phyloP scores from a whole-genome alignment of 2,888 invertebrate species.

The Chloromyia formosa region DNA sequence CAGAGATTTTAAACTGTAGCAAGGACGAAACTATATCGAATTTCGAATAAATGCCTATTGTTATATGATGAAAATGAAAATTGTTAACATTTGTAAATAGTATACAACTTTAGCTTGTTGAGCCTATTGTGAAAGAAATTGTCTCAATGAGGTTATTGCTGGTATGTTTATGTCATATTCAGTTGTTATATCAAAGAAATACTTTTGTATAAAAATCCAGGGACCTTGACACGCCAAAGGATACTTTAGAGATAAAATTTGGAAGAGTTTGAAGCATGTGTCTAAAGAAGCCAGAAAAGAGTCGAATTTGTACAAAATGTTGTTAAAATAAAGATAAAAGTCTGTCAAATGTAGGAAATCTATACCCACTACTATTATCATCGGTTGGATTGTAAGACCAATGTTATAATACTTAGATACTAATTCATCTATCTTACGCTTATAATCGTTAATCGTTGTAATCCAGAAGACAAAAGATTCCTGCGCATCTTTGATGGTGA shows the following conservation, averaged over 20 bases:
- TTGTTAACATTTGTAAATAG: too few species aligned
- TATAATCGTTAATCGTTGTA: conserved; percentile 47
- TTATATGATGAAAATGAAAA: too few species aligned
- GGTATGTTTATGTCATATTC: conserved; percentile 19
- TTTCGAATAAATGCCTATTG: too few species aligned
- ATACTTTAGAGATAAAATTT: conserved; percentile 35
- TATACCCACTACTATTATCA: conserved; percentile 49
- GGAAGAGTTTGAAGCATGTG: conserved; percentile 41
- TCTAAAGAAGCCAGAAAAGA: conserved; percentile 39
- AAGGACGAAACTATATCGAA: too few species aligned
- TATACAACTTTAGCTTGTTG: too few species aligned
- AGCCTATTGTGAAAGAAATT: neutral
- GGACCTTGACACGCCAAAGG: conserved; percentile 12
- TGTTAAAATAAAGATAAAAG: conserved; percentile 50
- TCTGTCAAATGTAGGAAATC: conserved; percentile 37
- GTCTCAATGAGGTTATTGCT: neutral
- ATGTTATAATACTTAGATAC: conserved; percentile 48
- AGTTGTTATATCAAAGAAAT: conserved; percentile 31
- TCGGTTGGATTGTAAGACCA: conserved; percentile 50
- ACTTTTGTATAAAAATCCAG: conserved; percentile 41
- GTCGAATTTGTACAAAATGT: conserved; percentile 45
- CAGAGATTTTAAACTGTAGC: too few species aligned
- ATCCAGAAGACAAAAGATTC: conserved; percentile 50
- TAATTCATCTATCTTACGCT: conserved; percentile 48
- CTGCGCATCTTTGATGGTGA: conserved; percentile 50